A percentile compares a stretch with the other conserved stretches of the same genome.
phyloP scores from a whole-genome alignment of 2,888 invertebrate species.

The Corbicula japonica region DNA sequence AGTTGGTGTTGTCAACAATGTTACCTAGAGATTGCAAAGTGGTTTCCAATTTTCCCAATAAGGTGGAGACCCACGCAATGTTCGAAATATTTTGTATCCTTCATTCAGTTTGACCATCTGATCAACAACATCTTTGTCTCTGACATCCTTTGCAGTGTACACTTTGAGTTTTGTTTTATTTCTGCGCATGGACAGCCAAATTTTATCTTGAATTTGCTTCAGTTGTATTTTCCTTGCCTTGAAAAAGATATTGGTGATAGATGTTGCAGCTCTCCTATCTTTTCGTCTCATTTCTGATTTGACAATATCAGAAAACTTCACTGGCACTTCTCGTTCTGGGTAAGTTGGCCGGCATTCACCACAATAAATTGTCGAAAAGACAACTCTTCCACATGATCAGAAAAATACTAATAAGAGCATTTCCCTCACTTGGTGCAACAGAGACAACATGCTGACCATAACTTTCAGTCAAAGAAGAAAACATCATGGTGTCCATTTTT shows the following conservation, averaged over 20 bases:
- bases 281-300: slow-evolving; percentile 36
- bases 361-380: slow-evolving; percentile 47
- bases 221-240: slow-evolving; percentile 27
- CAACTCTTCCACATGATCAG: slow-evolving; percentile 35
- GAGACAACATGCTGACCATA: slow-evolving; percentile 10
- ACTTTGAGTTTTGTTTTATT: slow-evolving; percentile 16
- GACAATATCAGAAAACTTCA: slow-evolving; percentile 37
- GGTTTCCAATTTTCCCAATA: slow-evolving; percentile 50
- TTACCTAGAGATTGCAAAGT: slow-evolving; percentile 8
- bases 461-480: slow-evolving; percentile 2
- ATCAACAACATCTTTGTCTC: slow-evolving; percentile 24
- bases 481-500: slow-evolving; percentile 47
- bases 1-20: slow-evolving; percentile 8
- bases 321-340: slow-evolving; percentile 16
- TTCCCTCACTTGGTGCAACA: slow-evolving; percentile 38
- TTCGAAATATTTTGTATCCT: slow-evolving; percentile 47
- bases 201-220: too few species aligned
- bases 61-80: slow-evolving; percentile 56
- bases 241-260: slow-evolving; percentile 25
- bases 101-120: slow-evolving; percentile 32
- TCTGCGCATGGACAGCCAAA: slow-evolving; percentile 28
- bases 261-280: slow-evolving; percentile 13
- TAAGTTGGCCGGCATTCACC: slow-evolving; percentile 31
- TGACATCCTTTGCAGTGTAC: slow-evolving; percentile 28
- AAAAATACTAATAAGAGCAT: slow-evolving; percentile 19